phyloP scores from a whole-genome alignment of 2,797 vertebrate species.

The Margarornis squamiger region DNA sequence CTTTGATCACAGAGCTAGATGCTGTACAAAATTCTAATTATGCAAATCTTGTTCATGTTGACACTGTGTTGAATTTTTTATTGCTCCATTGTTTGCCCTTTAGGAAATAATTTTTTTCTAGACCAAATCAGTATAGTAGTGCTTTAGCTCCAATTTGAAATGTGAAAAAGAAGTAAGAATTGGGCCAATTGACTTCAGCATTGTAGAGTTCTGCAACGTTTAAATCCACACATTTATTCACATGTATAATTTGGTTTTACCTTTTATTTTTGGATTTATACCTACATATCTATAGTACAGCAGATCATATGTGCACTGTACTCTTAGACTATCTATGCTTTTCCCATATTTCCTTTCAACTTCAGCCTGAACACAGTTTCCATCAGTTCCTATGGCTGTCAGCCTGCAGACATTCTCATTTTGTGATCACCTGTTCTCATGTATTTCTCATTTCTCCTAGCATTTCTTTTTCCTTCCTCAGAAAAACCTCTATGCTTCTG shows the following conservation, averaged over 20 bases:
- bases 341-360: constrained; percentile 22
- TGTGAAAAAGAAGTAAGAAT: neutral
- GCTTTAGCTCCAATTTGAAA: neutral
- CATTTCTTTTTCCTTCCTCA: constrained; percentile 1
- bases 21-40: constrained; percentile 23
- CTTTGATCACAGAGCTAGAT: neutral
- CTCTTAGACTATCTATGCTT: neutral
- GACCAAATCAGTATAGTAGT: neutral
- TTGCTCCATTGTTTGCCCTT: neutral
- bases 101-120: neutral
- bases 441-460: constrained; percentile 6
- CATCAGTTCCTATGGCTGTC: constrained; percentile 37
- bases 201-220: neutral
- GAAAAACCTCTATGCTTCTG: constrained; percentile 5
- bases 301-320: neutral
- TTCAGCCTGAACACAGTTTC: constrained; percentile 5
- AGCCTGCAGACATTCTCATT: constrained; percentile 47
- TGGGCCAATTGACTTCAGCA: neutral
- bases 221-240: neutral
- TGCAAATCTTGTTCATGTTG: constrained; percentile 3
- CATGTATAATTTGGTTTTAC: neutral
- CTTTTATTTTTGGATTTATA: constrained; percentile 5
- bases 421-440: constrained; percentile 46
- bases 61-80: constrained; percentile 8
- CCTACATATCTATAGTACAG: neutral